phyloP scores from a whole-genome alignment of 2,797 vertebrate species.

The Cetoscarus ocellatus region DNA sequence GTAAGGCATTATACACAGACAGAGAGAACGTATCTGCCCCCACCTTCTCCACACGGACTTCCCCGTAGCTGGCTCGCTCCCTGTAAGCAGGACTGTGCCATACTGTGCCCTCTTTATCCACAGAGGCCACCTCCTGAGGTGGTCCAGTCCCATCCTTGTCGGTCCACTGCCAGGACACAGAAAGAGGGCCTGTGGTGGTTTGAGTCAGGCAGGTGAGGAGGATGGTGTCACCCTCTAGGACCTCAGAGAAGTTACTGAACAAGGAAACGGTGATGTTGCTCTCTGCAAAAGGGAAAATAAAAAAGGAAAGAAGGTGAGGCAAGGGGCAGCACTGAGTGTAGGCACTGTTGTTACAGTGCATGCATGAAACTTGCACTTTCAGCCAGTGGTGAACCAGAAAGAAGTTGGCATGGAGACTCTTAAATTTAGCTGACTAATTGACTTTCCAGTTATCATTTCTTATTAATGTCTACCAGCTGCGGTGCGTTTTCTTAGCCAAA shows the following conservation, averaged over 20 bases:
- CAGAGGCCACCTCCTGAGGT: constrained; percentile 87
- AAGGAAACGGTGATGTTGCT: constrained; percentile 94
- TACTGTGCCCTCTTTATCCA: constrained; percentile 87
- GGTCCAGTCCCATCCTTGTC: constrained; percentile 84
- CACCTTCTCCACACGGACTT: constrained; percentile 79
- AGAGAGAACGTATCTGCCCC: constrained; percentile 80
- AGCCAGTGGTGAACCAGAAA: no score
- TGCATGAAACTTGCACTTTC: no score
- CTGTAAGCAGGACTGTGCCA: constrained; percentile 75
- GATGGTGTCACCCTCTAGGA: constrained; percentile 92
- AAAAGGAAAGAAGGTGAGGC: background rate
- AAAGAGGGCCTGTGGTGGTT: constrained; percentile 85
- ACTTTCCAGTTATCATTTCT: no score
- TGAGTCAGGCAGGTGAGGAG: constrained; percentile 89
- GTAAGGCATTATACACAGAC: constrained; percentile 80
- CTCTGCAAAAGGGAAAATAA: constrained; percentile 76
- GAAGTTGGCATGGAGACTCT: no score
- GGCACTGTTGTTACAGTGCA: no score
- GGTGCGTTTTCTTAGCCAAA: no score
- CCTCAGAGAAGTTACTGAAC: constrained; percentile 88
- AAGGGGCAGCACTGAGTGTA: background rate
- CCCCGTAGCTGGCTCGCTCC: constrained; percentile 69
- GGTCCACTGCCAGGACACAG: constrained; percentile 90
- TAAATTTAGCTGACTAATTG: no score
- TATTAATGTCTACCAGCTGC: no score